These are phyloP conservation scores for Rafetus swinhoei DNA, from an alignment of 2,113 vertebrate species.

Conservation along the genomic window DNA sequence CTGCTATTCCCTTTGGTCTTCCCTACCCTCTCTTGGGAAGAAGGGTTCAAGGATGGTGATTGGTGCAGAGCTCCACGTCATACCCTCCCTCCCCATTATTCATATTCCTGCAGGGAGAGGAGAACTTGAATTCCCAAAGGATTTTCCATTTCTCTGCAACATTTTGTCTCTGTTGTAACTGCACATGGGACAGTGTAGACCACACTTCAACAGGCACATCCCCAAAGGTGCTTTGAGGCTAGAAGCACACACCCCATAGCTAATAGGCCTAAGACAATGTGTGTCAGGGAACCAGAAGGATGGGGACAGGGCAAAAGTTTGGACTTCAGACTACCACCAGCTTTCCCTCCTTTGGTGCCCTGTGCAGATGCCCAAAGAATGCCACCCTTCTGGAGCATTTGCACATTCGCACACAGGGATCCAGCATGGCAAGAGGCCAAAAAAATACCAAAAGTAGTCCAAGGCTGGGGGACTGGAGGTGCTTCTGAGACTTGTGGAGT, in stretches of 20 bases:
- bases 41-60: not conserved
- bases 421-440: not conserved
- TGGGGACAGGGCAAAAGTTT: not conserved
- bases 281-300: not conserved
- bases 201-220: not conserved
- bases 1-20: not conserved
- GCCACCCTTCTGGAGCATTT: not conserved
- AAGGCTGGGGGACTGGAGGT: not conserved
- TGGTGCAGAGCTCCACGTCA: not conserved
- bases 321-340: not conserved
- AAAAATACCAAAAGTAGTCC: not conserved
- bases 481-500: not conserved
- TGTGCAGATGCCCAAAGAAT: not conserved
- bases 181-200: not conserved
- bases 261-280: not conserved
- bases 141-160: not conserved
- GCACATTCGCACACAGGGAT: not conserved
- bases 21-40: not conserved
- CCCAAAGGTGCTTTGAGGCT: not conserved
- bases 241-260: not conserved
- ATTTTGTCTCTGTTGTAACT: not conserved
- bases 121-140: not conserved
- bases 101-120: not conserved
- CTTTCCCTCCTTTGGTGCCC: not conserved
- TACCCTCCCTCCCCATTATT: not conserved